A percentile compares a stretch with the other conserved stretches of the same genome.
phyloP scores from a whole-genome alignment of 2,113 vertebrate species.

The Pampusana beccarii region DNA sequence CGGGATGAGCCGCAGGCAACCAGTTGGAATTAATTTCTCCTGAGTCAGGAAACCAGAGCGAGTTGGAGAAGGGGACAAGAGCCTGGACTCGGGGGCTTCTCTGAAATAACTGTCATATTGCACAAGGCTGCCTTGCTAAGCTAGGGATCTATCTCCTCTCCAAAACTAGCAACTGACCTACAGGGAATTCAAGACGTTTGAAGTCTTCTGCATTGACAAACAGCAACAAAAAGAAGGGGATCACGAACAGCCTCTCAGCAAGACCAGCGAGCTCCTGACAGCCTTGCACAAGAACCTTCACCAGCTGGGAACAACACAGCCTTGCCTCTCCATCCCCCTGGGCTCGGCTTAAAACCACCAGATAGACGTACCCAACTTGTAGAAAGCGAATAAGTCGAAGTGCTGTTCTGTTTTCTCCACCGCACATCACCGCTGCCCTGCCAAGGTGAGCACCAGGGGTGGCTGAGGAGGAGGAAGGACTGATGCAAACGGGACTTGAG shows the following conservation, averaged over 20 bases:
- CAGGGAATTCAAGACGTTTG: conserved; percentile 62
- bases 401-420: neutral
- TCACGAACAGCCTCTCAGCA: neutral
- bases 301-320: neutral
- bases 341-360: neutral
- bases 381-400: neutral
- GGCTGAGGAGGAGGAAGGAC: neutral
- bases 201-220: conserved; percentile 52
- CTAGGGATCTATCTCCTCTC: neutral
- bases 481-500: neutral
- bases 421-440: too few relatives aligned
- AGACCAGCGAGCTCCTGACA: neutral
- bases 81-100: neutral
- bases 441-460: neutral
- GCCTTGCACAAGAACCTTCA: neutral
- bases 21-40: neutral
- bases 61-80: neutral
- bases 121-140: neutral
- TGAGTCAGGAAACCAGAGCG: neutral
- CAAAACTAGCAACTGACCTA: conserved; percentile 44
- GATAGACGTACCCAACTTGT: rapidly evolving
- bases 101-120: neutral
- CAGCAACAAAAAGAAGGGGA: neutral
- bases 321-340: rapidly evolving
- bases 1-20: neutral